phyloP scores from a whole-genome alignment of 2,888 invertebrate genomes.

The Blomia tropicalis region DNA sequence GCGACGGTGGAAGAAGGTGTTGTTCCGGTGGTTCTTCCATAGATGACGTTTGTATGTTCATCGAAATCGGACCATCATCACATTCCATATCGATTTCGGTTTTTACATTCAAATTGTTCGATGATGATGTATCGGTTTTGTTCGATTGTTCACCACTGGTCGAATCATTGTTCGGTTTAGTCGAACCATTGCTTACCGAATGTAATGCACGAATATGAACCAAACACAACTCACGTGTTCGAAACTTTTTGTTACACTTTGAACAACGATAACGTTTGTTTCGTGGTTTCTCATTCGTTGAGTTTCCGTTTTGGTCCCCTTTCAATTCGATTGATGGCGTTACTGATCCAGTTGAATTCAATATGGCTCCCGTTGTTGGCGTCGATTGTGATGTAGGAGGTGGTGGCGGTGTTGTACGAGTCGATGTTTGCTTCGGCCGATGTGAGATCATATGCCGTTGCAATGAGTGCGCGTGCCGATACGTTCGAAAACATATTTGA shows the following conservation, averaged over 20 bases:
- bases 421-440: slow-evolving; percentile 30
- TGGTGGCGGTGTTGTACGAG: slow-evolving; percentile 20
- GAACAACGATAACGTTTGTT: slow-evolving; percentile 32
- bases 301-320: background rate
- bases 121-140: background rate
- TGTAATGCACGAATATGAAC: slow-evolving; percentile 34
- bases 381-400: slow-evolving; percentile 13
- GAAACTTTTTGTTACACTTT: slow-evolving; percentile 34
- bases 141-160: too few relatives aligned
- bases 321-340: slow-evolving; percentile 20
- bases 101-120: background rate
- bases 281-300: background rate
- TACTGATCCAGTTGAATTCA: slow-evolving; percentile 21
- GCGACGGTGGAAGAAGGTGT: background rate
- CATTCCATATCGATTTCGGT: background rate
- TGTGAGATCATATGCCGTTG: slow-evolving; percentile 33
- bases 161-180: background rate
- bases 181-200: background rate
- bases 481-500: slow-evolving; percentile 34
- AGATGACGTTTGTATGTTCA: background rate
- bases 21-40: background rate
- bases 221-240: slow-evolving; percentile 33
- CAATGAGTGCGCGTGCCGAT: slow-evolving; percentile 34
- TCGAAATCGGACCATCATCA: background rate
- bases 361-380: background rate